Evolutionary conservation across 1,140 invertebrate genomes (phyloP).

Genomic region (Acromyrmex charruanus): DNA sequence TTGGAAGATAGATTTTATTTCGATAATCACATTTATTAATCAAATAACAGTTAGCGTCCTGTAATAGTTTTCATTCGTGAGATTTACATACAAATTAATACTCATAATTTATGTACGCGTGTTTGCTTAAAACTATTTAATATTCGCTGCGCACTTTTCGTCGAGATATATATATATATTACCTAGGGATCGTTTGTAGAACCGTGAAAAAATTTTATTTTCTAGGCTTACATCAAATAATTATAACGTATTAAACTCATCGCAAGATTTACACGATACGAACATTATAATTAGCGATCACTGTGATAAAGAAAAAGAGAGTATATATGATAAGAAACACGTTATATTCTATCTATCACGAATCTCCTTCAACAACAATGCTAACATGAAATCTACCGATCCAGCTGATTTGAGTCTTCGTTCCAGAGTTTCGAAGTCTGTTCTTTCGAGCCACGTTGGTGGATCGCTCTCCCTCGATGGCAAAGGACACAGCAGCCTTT

Average conservation of each 20-base stretch:
- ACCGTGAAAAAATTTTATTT: constrained; percentile 47
- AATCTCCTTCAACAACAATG: constrained; percentile 79
- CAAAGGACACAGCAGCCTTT: constrained; percentile 88
- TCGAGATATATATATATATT: not conserved
- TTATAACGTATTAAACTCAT: constrained; percentile 32
- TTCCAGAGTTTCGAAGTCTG: constrained; percentile 82
- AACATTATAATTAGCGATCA: constrained; percentile 57
- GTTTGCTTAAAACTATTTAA: constrained; percentile 22
- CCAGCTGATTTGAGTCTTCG: constrained; percentile 70
- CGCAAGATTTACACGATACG: constrained; percentile 31
- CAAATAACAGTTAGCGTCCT: not conserved
- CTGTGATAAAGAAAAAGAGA: constrained; percentile 53
- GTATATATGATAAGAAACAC: constrained; percentile 41
- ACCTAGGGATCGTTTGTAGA: constrained; percentile 43
- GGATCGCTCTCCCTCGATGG: constrained; percentile 86
- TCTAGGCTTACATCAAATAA: constrained; percentile 29
- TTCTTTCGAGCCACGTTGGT: constrained; percentile 83
- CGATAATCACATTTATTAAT: constrained; percentile 12
- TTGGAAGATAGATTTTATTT: constrained; percentile 38
- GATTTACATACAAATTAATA: constrained; percentile 24
- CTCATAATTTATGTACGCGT: constrained; percentile 41
- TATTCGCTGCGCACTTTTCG: constrained; percentile 22
- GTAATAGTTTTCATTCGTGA: constrained; percentile 41
- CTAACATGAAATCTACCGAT: constrained; percentile 69
- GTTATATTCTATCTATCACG: constrained; percentile 74